A percentile compares a stretch with the other conserved stretches of the same genome.
Evolutionary conservation across 2,797 vertebrate genomes (phyloP).

Genomic region (Sebastiscus tertius): DNA sequence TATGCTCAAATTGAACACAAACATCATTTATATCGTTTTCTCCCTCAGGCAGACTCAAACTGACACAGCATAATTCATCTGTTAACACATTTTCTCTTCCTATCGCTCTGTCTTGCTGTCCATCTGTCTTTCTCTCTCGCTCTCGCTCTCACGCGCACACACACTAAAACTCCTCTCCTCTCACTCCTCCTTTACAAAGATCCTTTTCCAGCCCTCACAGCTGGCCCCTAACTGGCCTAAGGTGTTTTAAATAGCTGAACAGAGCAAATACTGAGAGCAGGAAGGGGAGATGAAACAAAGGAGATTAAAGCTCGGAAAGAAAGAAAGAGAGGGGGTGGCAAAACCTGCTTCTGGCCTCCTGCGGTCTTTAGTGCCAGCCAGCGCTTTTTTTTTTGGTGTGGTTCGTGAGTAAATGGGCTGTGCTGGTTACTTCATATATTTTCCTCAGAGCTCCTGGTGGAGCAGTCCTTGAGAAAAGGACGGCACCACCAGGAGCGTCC

Average conservation of each 20-base stretch:
- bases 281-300: conserved; percentile 68
- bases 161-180: conserved; percentile 28
- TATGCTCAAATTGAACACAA: conserved; percentile 19
- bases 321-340: conserved; percentile 23
- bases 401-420: conserved; percentile 29
- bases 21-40: conserved; percentile 5
- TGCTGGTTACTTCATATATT: conserved; percentile 22
- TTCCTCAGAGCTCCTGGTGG: conserved; percentile 9
- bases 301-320: conserved; percentile 50
- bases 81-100: conserved; percentile 47
- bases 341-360: conserved; percentile 43
- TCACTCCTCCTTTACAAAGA: conserved; percentile 5
- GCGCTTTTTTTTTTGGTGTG: not conserved
- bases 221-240: conserved; percentile 64
- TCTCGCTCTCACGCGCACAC: not conserved
- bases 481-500: conserved; percentile 20
- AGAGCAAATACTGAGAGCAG: conserved; percentile 51
- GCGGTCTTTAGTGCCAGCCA: conserved; percentile 28
- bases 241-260: conserved; percentile 76
- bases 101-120: conserved; percentile 3
- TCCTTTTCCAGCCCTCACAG: conserved; percentile 58
- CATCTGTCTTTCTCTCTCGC: not conserved
- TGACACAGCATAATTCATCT: conserved; percentile 54
- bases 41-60: conserved; percentile 15
- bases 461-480: conserved; percentile 17